Evolutionary conservation across 2,888 invertebrate genomes (phyloP).

Genomic region (Nomada ruficornis): DNA sequence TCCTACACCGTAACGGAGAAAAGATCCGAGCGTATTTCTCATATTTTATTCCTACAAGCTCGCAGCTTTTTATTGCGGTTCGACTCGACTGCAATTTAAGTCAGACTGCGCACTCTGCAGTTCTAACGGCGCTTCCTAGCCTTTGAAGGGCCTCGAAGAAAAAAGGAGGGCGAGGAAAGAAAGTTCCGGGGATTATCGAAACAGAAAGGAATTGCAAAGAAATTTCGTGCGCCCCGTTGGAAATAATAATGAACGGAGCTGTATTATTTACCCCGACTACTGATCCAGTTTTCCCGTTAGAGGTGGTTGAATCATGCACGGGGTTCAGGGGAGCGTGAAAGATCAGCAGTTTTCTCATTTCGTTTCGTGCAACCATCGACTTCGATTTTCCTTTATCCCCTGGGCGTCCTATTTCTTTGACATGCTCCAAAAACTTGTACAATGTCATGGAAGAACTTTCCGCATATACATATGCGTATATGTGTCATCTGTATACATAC

Average conservation of each 20-base stretch:
- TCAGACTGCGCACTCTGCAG: conserved; percentile 27
- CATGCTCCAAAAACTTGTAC: conserved; percentile 6
- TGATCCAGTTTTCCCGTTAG: conserved; percentile 47
- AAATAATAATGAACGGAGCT: conserved; percentile 56
- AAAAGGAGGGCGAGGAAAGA: background rate
- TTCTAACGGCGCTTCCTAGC: conserved; percentile 23
- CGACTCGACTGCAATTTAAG: conserved; percentile 59
- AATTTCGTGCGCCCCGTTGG: conserved; percentile 38
- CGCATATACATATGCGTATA: background rate
- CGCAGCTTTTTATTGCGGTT: conserved; percentile 63
- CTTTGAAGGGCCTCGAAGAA: conserved; percentile 16
- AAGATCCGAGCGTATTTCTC: conserved; percentile 63
- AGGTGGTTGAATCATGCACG: conserved; percentile 9
- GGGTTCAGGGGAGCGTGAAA: background rate
- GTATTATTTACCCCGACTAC: conserved; percentile 48
- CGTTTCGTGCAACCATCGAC: background rate
- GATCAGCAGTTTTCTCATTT: background rate
- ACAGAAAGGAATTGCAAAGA: conserved; percentile 37
- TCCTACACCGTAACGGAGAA: conserved; percentile 40
- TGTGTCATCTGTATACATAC: no score
- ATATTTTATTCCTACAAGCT: conserved; percentile 65
- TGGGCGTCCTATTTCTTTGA: conserved; percentile 8
- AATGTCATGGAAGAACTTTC: conserved; percentile 16
- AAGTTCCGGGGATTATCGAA: conserved; percentile 41
- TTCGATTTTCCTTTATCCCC: background rate